Evolutionary conservation across 2,797 vertebrate species (phyloP).

Genomic region (Vultur gryphus): DNA sequence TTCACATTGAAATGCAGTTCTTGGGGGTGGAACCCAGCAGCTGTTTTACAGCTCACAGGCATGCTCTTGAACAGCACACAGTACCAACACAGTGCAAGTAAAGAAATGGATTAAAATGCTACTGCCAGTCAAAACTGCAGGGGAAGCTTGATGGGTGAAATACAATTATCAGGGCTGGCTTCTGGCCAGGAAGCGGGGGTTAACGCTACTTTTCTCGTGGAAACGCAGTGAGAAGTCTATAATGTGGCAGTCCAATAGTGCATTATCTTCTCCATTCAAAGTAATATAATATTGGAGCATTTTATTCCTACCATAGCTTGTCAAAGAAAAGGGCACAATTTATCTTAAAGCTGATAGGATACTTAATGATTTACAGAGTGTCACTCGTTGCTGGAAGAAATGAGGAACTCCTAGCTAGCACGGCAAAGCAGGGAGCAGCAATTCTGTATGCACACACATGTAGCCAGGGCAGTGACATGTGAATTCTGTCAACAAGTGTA

Average conservation of each 20-base stretch:
- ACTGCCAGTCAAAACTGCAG: neutral
- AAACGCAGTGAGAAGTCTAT: neutral
- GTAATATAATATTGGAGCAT: neutral
- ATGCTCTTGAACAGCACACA: neutral
- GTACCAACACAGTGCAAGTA: neutral
- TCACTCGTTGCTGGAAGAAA: neutral
- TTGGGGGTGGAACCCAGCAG: neutral
- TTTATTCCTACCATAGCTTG: neutral
- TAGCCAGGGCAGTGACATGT: neutral
- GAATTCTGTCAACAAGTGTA: neutral
- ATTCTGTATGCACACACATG: neutral
- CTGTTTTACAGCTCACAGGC: neutral
- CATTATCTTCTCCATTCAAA: neutral
- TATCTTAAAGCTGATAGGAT: neutral
- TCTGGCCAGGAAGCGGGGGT: neutral
- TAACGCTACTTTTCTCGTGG: neutral
- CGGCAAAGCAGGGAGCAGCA: neutral
- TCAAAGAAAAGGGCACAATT: neutral
- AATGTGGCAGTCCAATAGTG: neutral
- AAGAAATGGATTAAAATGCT: neutral
- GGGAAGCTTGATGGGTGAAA: neutral
- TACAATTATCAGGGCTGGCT: neutral
- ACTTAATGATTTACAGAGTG: no score
- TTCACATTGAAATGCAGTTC: neutral
- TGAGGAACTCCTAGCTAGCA: neutral